phyloP scores from a whole-genome alignment of 1,140 invertebrate genomes.

The Papilio dardanus region DNA sequence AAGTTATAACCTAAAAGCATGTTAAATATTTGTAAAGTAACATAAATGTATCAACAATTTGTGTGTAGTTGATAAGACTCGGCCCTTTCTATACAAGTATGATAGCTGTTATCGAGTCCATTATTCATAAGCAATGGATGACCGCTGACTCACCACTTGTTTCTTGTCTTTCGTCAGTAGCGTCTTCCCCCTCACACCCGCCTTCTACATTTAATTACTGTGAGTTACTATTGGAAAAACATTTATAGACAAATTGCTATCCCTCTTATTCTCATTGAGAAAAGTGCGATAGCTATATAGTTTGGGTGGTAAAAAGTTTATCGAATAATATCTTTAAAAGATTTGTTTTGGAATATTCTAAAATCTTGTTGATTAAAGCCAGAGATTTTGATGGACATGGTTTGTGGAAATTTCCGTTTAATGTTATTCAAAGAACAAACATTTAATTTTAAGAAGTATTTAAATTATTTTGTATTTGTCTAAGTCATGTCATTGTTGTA shows the following conservation, averaged over 20 bases:
- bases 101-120: constrained; percentile 54
- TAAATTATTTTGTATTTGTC: not conserved
- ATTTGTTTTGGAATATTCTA: not conserved
- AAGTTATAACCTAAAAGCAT: not conserved
- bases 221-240: not conserved
- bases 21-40: not conserved
- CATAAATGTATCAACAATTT: constrained; percentile 48
- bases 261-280: not conserved
- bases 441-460: too few relatives aligned
- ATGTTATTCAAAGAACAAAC: too few relatives aligned
- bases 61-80: constrained; percentile 51
- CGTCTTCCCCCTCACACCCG: not conserved
- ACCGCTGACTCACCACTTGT: constrained; percentile 45
- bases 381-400: not conserved
- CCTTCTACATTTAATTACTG: not conserved
- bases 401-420: not conserved
- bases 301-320: too few relatives aligned
- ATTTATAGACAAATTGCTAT: not conserved
- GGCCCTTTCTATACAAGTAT: constrained; percentile 50
- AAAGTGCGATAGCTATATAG: not conserved
- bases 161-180: constrained; percentile 22
- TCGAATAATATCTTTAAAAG: not conserved
- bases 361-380: not conserved
- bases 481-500: not conserved
- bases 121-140: constrained; percentile 57